phyloP scores from a whole-genome alignment of 2,797 vertebrate genomes.

The Siniperca scherzeri region DNA sequence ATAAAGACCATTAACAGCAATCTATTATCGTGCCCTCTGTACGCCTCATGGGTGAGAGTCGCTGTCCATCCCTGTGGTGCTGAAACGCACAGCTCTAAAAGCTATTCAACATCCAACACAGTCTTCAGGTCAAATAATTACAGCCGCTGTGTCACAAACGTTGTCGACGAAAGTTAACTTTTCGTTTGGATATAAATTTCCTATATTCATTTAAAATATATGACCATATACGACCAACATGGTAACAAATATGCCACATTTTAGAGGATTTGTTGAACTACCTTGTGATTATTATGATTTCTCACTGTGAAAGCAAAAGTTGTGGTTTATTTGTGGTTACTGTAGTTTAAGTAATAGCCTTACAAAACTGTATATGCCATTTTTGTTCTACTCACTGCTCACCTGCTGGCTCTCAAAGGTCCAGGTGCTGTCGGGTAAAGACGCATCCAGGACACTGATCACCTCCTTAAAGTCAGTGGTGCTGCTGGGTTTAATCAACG shows the following conservation, averaged over 20 bases:
- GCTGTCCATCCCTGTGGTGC: constrained; percentile 60
- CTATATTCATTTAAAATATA: neutral
- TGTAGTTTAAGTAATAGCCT: neutral
- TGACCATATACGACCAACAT: neutral
- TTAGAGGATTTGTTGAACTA: neutral
- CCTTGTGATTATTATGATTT: neutral
- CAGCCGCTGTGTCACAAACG: neutral
- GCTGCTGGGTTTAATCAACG: constrained; percentile 84
- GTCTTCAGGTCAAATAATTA: neutral
- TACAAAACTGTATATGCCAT: neutral
- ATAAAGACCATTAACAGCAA: neutral
- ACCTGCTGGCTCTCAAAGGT: constrained; percentile 84
- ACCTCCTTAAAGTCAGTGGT: constrained; percentile 81
- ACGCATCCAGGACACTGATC: constrained; percentile 81
- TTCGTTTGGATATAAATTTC: neutral
- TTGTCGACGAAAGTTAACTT: rapidly evolving
- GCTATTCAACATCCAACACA: neutral
- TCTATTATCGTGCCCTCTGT: rapidly evolving
- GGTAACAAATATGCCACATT: rapidly evolving
- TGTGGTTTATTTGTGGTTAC: neutral
- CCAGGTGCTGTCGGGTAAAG: constrained; percentile 83
- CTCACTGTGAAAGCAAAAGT: neutral
- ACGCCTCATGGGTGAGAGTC: neutral
- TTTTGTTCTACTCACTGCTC: constrained; percentile 35
- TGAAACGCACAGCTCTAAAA: constrained; percentile 48